Conservation (phyloP, 2,888 invertebrate genomes). For the Acleris laterana region DNA sequence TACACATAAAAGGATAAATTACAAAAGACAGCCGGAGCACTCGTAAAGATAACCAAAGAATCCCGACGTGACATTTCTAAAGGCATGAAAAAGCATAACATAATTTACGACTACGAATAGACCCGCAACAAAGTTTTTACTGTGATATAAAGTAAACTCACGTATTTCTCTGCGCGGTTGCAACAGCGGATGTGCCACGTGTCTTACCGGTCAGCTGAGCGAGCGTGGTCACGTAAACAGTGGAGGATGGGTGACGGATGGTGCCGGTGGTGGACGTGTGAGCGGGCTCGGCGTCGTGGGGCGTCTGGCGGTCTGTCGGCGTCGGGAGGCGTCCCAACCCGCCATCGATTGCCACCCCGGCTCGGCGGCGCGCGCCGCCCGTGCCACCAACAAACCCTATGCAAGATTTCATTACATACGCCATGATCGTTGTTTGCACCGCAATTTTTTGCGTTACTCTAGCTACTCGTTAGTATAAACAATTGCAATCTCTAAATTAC, state of each 20-base stretch:
- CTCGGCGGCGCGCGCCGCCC: constrained; percentile 76
- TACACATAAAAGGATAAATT: constrained; percentile 75
- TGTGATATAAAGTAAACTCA: constrained; percentile 35
- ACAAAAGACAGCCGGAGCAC: constrained; percentile 74
- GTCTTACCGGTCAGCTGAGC: constrained; percentile 84
- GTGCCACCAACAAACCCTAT: constrained; percentile 73
- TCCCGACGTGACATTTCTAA: constrained; percentile 66
- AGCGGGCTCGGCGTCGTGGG: constrained; percentile 79
- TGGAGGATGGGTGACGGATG: constrained; percentile 71
- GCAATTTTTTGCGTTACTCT: constrained; percentile 82
- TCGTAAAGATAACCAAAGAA: constrained; percentile 78
- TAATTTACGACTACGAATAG: constrained; percentile 76
- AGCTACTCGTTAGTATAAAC: constrained; percentile 48
- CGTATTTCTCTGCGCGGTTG: too few relatives aligned
- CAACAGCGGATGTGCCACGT: constrained; percentile 55
- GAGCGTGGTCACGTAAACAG: constrained; percentile 78
- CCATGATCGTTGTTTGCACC: constrained; percentile 83
- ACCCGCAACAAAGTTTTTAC: constrained; percentile 56
- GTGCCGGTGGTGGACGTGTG: constrained; percentile 68
- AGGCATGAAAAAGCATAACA: constrained; percentile 73
- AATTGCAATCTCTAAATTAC: too few relatives aligned
- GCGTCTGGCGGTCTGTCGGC: constrained; percentile 85
- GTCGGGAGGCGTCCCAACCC: constrained; percentile 82
- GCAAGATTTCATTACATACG: constrained; percentile 83
- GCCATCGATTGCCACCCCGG: constrained; percentile 83